Evolutionary conservation across 1,140 invertebrate species (phyloP).

Genomic region (Drosophila obscura): DNA sequence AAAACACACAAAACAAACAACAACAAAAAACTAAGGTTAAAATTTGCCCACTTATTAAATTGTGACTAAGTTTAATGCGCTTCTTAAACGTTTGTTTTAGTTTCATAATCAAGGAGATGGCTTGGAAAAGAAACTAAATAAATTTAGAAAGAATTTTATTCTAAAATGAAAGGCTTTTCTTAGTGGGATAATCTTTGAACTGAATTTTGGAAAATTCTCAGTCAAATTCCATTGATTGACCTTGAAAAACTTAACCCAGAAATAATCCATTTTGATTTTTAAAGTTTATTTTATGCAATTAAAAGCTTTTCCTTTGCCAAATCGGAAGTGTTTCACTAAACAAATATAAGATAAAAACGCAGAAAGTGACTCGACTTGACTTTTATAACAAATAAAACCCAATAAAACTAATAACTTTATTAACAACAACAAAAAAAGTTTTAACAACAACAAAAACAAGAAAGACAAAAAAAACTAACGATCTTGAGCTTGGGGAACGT

Average conservation of each 20-base stretch:
- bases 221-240: background rate
- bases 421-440: slow-evolving; percentile 12
- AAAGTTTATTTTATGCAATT: slow-evolving; percentile 11
- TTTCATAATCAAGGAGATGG: background rate
- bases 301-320: slow-evolving; percentile 18
- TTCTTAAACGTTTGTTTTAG: background rate
- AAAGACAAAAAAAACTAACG: slow-evolving; percentile 47
- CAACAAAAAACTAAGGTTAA: slow-evolving; percentile 59
- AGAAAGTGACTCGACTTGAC: slow-evolving; percentile 20
- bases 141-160: background rate
- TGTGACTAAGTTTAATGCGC: slow-evolving; percentile 18
- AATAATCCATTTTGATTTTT: slow-evolving; percentile 10
- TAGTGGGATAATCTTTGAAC: too few species aligned
- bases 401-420: slow-evolving; percentile 8
- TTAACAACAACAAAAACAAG: slow-evolving; percentile 29
- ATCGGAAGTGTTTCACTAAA: slow-evolving; percentile 8
- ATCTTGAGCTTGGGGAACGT: slow-evolving; percentile 73
- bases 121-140: background rate
- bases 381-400: background rate
- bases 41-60: slow-evolving; percentile 50
- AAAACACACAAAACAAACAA: slow-evolving; percentile 6
- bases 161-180: too few species aligned
- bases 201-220: background rate
- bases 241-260: slow-evolving; percentile 2
- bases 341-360: slow-evolving; percentile 10